Conservation (phyloP, 2,888 invertebrate species). For the Polydesmus complanatus region DNA sequence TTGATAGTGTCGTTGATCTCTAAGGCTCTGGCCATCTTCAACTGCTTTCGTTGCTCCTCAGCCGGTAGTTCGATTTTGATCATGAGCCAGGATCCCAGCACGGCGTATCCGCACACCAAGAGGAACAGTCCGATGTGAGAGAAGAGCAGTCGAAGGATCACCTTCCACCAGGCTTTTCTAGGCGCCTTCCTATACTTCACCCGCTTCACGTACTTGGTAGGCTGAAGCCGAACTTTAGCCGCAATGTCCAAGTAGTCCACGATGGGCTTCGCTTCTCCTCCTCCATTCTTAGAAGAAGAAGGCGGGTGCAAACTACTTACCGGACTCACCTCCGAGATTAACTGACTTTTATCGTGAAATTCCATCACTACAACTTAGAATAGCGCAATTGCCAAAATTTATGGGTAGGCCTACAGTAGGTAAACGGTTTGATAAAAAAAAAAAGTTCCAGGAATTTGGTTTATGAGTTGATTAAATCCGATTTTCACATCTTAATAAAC, state of each 20-base stretch:
- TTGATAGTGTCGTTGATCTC: slow-evolving; percentile 23
- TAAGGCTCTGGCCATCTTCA: slow-evolving; percentile 19
- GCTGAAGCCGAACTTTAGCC: not conserved
- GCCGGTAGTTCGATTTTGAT: slow-evolving; percentile 21
- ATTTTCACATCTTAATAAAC: too few species aligned
- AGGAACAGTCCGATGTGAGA: slow-evolving; percentile 25
- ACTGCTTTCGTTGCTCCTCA: slow-evolving; percentile 18
- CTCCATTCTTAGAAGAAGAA: not conserved
- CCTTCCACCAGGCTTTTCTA: slow-evolving; percentile 15
- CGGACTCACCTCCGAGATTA: not conserved
- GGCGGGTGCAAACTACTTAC: not conserved
- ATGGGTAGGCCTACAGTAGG: too few species aligned
- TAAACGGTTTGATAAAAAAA: too few species aligned
- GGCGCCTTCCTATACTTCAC: slow-evolving; percentile 6
- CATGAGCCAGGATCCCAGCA: slow-evolving; percentile 23
- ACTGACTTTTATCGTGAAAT: not conserved
- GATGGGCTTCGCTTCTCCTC: not conserved
- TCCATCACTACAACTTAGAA: too few species aligned
- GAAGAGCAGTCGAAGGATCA: slow-evolving; percentile 21
- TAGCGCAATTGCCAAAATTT: too few species aligned
- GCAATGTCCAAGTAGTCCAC: slow-evolving; percentile 6
- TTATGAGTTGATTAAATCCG: too few species aligned
- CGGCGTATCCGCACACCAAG: slow-evolving; percentile 22
- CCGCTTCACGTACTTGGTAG: not conserved
- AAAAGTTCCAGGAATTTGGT: too few species aligned